Percentiles rank a stretch among this genome's conserved stretches.
phyloP scores from a whole-genome alignment of 1,140 invertebrate genomes.

The Aphidius gifuensis region DNA sequence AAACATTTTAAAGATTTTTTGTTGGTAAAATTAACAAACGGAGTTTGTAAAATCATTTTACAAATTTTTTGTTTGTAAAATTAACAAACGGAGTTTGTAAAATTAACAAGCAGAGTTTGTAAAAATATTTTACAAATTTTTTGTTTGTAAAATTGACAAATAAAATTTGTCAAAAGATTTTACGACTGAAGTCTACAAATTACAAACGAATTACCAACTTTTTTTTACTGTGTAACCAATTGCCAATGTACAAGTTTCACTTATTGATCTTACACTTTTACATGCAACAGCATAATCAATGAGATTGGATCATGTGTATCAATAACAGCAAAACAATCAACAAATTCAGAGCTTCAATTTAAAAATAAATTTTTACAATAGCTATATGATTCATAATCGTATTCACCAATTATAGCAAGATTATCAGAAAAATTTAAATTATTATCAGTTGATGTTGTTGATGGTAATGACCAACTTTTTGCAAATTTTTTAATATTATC shows the following conservation, averaged over 20 bases:
- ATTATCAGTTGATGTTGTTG: conserved; percentile 3
- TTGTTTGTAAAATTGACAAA: no score
- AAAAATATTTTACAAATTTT: no score
- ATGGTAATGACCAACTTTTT: conserved; percentile 59
- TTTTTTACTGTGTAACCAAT: conserved; percentile 80
- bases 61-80: no score
- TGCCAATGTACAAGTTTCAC: conserved; percentile 70
- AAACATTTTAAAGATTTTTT: no score
- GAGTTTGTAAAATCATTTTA: no score
- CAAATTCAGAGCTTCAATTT: conserved; percentile 68
- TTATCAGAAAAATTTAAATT: neutral
- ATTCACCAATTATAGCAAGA: conserved; percentile 22
- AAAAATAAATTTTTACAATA: conserved; percentile 71
- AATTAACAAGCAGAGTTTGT: no score
- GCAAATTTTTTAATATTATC: conserved; percentile 53
- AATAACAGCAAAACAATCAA: conserved; percentile 68
- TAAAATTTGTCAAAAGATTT: no score
- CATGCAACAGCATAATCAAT: conserved; percentile 70
- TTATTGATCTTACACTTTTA: conserved; percentile 50
- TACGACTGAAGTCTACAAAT: no score
- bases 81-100: no score
- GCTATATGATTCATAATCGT: conserved; percentile 28
- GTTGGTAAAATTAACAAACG: no score
- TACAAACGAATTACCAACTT: no score
- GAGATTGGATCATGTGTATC: conserved; percentile 60